Conservation (phyloP, 2,113 vertebrate genomes). For the Anguilla rostrata region DNA sequence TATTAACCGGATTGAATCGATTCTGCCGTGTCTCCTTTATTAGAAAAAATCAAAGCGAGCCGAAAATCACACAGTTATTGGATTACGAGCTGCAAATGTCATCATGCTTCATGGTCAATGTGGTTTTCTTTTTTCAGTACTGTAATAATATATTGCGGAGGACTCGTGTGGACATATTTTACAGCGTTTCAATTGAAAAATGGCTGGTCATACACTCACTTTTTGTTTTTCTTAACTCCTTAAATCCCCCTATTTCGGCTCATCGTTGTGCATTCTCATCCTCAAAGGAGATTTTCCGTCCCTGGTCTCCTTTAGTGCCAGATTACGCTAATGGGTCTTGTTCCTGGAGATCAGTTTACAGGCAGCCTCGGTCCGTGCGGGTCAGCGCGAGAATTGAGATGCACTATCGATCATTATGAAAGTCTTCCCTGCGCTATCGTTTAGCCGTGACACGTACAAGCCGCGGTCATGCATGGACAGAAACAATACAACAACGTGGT, state of each 20-base stretch:
- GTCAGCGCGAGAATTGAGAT: not conserved
- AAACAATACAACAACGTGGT: not conserved
- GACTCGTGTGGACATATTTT: no score
- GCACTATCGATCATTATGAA: constrained; percentile 22
- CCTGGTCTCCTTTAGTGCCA: constrained; percentile 13
- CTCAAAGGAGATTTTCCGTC: not conserved
- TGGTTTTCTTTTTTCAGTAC: no score
- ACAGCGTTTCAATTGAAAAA: not conserved
- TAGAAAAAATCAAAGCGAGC: not conserved
- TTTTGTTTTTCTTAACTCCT: not conserved
- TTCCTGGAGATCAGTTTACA: constrained; percentile 34
- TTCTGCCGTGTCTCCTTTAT: not conserved
- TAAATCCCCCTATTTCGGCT: not conserved
- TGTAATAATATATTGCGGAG: no score
- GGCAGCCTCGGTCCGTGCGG: not conserved
- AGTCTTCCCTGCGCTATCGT: not conserved
- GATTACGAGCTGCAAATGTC: no score
- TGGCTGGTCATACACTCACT: not conserved
- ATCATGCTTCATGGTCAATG: no score
- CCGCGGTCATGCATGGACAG: not conserved
- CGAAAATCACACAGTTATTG: no score
- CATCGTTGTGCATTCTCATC: constrained; percentile 1
- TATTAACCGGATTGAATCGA: not conserved
- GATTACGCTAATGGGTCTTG: constrained; percentile 28
- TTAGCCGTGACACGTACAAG: not conserved